Conservation (phyloP, 2,113 vertebrate genomes). For the Forbesichthys agassizii region DNA sequence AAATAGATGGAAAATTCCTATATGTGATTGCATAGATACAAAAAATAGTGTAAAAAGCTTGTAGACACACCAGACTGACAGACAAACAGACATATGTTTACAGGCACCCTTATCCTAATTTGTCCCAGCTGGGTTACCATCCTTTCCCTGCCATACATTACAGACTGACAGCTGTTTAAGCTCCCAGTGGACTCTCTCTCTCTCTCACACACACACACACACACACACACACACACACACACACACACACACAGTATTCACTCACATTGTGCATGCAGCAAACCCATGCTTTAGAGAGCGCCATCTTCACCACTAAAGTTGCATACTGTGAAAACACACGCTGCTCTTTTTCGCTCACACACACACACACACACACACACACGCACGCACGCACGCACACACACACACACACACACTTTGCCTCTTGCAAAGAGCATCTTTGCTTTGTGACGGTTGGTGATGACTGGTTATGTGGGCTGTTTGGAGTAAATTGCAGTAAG, state of each 20-base stretch:
- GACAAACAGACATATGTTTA: conserved; percentile 11
- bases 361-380: neutral
- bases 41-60: neutral
- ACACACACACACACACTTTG: neutral
- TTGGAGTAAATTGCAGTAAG: neutral
- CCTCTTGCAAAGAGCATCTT: neutral
- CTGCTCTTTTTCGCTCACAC: conserved; percentile 8
- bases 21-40: too few relatives aligned
- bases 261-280: neutral
- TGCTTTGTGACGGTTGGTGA: neutral
- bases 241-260: neutral
- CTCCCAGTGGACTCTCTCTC: neutral
- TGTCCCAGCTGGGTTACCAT: conserved; percentile 45
- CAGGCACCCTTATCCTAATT: conserved; percentile 26
- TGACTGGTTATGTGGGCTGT: neutral
- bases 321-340: neutral
- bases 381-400: neutral
- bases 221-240: conserved; percentile 1
- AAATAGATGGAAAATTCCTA: too few relatives aligned
- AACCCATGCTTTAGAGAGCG: neutral
- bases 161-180: conserved; percentile 50
- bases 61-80: conserved; percentile 14
- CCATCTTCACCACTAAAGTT: too few relatives aligned
- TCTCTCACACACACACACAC: neutral
- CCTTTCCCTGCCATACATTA: conserved; percentile 28